Conservation (phyloP, 2,888 invertebrate species). For the Sipunculus nudus region DNA sequence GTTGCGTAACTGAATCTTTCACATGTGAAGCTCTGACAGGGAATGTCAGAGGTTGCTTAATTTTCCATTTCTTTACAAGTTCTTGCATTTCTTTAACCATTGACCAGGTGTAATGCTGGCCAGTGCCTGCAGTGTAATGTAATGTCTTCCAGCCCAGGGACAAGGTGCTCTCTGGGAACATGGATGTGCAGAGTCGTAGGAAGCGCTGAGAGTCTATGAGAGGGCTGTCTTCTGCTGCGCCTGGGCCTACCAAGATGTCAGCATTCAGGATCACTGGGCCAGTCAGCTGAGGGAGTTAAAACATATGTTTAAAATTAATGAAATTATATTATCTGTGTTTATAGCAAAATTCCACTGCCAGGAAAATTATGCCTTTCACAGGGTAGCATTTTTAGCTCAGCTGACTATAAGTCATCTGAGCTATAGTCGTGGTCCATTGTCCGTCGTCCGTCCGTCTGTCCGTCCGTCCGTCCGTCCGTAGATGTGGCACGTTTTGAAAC, state of each 20-base stretch:
- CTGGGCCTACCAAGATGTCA: constrained; percentile 55
- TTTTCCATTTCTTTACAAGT: constrained; percentile 44
- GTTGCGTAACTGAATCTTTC: constrained; percentile 53
- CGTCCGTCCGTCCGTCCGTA: too few relatives aligned
- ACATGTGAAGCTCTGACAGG: constrained; percentile 52
- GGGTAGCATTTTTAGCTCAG: too few relatives aligned
- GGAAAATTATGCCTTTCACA: too few relatives aligned
- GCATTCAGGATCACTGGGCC: constrained; percentile 61
- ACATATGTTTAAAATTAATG: constrained; percentile 16
- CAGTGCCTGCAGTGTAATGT: constrained; percentile 55
- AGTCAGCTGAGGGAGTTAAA: constrained; percentile 43
- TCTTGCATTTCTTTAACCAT: constrained; percentile 61
- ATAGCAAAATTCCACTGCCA: too few relatives aligned
- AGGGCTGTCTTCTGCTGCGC: constrained; percentile 40
- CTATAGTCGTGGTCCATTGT: too few relatives aligned
- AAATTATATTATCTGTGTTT: too few relatives aligned
- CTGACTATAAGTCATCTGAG: too few relatives aligned
- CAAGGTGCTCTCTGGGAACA: constrained; percentile 56
- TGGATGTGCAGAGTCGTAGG: constrained; percentile 45
- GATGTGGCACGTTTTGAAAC: too few relatives aligned
- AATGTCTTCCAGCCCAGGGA: constrained; percentile 63
- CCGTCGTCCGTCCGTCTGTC: too few relatives aligned
- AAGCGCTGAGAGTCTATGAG: constrained; percentile 52
- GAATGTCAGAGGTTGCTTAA: constrained; percentile 53
- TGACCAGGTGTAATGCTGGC: constrained; percentile 54